phyloP scores from a whole-genome alignment of 2,113 vertebrate species.

The Nannobrachium achirus region DNA sequence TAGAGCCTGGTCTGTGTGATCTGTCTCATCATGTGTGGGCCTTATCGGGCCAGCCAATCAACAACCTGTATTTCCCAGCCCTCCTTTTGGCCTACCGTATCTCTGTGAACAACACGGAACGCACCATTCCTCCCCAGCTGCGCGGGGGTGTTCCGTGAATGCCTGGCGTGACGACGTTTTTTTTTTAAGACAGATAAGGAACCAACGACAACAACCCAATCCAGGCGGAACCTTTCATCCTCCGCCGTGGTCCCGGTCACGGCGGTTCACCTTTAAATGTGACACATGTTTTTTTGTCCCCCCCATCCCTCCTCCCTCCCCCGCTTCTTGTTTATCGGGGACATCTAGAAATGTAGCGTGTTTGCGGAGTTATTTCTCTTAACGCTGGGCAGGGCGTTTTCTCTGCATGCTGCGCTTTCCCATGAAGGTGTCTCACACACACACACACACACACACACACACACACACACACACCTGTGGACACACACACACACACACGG shows the following conservation, averaged over 20 bases:
- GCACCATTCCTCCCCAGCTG: neutral
- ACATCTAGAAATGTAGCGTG: neutral
- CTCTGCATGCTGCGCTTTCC: conserved; percentile 21
- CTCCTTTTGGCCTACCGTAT: neutral
- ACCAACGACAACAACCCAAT: no score
- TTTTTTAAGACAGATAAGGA: neutral
- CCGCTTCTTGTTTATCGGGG: neutral
- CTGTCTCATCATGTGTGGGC: neutral
- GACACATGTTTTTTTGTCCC: neutral
- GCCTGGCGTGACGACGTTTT: neutral
- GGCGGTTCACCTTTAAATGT: neutral
- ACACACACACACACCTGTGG: conserved; percentile 1
- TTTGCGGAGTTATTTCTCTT: neutral
- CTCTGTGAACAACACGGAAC: neutral
- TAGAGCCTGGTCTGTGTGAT: no score
- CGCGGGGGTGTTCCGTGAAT: neutral
- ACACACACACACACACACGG: neutral
- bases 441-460: conserved; percentile 4
- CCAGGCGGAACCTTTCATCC: neutral
- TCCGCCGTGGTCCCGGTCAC: neutral
- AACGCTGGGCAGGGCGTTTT: neutral
- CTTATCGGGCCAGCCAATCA: conserved; percentile 1
- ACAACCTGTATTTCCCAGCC: neutral
- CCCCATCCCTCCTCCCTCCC: neutral
- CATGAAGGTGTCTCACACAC: neutral